Conservation (phyloP, 2,797 vertebrate species). For the Paramormyrops hopkinsi region DNA sequence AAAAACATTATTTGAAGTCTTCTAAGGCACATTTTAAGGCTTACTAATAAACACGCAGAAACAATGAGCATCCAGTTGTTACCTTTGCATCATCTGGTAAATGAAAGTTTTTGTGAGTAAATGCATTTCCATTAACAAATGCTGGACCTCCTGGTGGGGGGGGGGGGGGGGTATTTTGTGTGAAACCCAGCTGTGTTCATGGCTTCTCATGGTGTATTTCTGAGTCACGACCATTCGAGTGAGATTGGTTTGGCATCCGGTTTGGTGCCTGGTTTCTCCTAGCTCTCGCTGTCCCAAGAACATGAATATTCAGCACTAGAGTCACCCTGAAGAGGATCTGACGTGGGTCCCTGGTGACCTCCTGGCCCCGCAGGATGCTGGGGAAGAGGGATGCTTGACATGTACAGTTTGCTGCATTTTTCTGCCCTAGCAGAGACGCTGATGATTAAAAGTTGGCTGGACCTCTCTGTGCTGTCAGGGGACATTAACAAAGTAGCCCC, state of each 20-base stretch:
- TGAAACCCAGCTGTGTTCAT: neutral
- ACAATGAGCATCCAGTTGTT: neutral
- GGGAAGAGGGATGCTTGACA: neutral
- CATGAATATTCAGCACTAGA: neutral
- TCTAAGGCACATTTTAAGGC: neutral
- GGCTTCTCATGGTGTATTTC: neutral
- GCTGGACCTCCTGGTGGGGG: neutral
- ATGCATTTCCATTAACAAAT: neutral
- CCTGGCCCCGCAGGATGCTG: neutral
- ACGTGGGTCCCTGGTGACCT: neutral
- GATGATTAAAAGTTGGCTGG: neutral
- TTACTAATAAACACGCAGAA: neutral
- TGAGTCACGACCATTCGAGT: neutral
- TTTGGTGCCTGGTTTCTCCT: neutral
- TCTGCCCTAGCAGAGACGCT: neutral
- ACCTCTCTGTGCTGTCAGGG: neutral
- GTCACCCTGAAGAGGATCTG: neutral
- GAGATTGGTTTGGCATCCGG: neutral
- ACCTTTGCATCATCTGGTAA: neutral
- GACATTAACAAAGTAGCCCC: neutral
- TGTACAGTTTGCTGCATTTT: neutral
- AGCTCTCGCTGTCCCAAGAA: neutral
- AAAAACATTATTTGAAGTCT: neutral
- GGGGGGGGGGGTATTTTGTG: neutral
- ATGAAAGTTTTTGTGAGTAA: neutral